A percentile compares a stretch with the other conserved stretches of the same genome.
These are phyloP conservation scores for Meliscaeva auricollis DNA, from an alignment of 2,888 invertebrate genomes.

Conservation along the genomic window DNA sequence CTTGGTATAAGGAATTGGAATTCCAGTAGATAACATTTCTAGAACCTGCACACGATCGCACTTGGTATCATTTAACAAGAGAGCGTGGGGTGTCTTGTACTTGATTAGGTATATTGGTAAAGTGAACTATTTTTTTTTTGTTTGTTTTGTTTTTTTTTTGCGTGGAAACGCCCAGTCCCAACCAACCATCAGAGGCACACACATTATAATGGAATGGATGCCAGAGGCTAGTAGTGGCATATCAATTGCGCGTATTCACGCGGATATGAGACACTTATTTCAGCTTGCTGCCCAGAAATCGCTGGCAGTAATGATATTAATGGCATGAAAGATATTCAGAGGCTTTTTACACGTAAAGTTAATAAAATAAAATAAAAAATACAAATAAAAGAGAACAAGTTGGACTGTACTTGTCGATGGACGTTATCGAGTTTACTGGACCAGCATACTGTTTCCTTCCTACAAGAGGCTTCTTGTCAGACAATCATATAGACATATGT, in stretches of 20 bases:
- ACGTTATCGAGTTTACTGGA: conserved; percentile 68
- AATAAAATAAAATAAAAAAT: conserved; percentile 12
- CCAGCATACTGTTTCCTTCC: conserved; percentile 70
- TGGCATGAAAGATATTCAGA: conserved; percentile 64
- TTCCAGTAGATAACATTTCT: conserved; percentile 74
- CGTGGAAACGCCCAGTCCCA: conserved; percentile 70
- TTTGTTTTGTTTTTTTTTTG: conserved; percentile 41
- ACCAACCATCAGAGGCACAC: neutral
- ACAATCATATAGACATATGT: conserved; percentile 7
- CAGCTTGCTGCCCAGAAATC: conserved; percentile 45
- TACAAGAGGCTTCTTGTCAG: conserved; percentile 68
- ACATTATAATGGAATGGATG: neutral
- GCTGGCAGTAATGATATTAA: conserved; percentile 72
- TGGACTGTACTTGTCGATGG: conserved; percentile 67
- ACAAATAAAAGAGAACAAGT: conserved; percentile 37
- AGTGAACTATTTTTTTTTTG: conserved; percentile 62
- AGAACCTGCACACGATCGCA: conserved; percentile 75
- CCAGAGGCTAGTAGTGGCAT: conserved; percentile 54
- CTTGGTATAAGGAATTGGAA: conserved; percentile 38
- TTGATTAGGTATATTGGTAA: neutral
- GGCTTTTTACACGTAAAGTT: conserved; percentile 42
- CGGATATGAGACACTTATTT: conserved; percentile 72
- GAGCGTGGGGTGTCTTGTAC: conserved; percentile 60
- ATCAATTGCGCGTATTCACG: conserved; percentile 73
- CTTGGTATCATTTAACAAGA: conserved; percentile 73